Conservation (phyloP, 2,113 vertebrate genomes). For the Ochotona princeps region DNA sequence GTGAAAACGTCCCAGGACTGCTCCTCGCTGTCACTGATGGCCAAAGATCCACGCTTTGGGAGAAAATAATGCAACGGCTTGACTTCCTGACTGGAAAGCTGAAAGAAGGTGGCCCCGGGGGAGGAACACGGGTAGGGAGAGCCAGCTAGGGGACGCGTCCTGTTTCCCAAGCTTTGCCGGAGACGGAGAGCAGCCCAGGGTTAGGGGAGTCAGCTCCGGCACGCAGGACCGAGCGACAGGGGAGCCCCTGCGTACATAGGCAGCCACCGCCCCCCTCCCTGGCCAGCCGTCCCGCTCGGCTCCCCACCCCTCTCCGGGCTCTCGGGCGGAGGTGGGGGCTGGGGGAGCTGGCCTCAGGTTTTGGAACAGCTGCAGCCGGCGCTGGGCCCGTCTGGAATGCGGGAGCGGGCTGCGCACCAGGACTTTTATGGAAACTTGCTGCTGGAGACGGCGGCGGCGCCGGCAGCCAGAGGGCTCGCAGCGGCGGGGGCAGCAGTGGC, state of each 20-base stretch:
- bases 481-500: slow-evolving; percentile 65
- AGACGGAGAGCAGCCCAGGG: too few species aligned
- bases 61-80: neutral
- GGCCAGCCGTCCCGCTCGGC: neutral
- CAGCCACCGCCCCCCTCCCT: slow-evolving; percentile 35
- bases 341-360: slow-evolving; percentile 68
- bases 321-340: slow-evolving; percentile 37
- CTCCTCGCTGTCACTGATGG: neutral
- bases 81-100: neutral
- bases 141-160: neutral
- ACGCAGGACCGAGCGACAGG: neutral
- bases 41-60: neutral
- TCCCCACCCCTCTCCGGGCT: slow-evolving; percentile 33
- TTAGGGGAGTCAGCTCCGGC: neutral
- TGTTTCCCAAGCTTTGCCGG: neutral
- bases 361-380: slow-evolving; percentile 91
- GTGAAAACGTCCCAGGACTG: neutral
- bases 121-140: neutral
- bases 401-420: slow-evolving; percentile 88
- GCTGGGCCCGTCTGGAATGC: slow-evolving; percentile 91
- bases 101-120: neutral
- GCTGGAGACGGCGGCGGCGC: slow-evolving; percentile 80
- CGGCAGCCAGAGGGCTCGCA: slow-evolving; percentile 45
- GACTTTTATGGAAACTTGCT: slow-evolving; percentile 95
- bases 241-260: slow-evolving; percentile 43